Conservation (phyloP, 1,140 invertebrate genomes). For the Temnothorax nylanderi region DNA sequence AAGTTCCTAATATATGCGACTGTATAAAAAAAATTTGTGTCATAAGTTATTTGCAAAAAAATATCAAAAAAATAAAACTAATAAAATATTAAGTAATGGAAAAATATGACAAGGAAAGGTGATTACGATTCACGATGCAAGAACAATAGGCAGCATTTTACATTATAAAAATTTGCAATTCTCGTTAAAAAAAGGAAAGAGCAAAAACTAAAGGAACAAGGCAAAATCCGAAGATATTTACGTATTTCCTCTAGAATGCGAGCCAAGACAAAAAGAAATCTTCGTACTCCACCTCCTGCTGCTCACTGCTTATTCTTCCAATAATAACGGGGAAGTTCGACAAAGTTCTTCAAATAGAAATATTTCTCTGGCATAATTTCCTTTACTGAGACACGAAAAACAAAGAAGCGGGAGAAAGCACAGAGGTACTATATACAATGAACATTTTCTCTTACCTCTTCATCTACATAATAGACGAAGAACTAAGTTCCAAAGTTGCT, state of each 20-base stretch:
- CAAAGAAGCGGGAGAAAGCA: background rate
- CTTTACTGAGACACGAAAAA: background rate
- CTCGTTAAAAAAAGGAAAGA: background rate
- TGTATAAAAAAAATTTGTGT: background rate
- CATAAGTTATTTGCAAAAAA: background rate
- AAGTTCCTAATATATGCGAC: background rate
- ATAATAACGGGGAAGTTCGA: constrained; percentile 32
- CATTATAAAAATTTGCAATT: background rate
- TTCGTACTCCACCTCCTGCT: background rate
- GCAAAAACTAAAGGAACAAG: background rate
- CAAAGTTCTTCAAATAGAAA: constrained; percentile 40
- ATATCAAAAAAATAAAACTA: background rate
- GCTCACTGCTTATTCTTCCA: background rate
- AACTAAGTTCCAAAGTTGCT: background rate
- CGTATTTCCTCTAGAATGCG: constrained; percentile 1
- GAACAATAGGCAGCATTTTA: background rate
- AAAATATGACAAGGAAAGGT: background rate
- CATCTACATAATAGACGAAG: background rate
- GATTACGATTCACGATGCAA: background rate
- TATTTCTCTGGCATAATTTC: constrained; percentile 36
- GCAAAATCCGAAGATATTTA: background rate
- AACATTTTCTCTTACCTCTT: constrained; percentile 40
- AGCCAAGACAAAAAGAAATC: background rate
- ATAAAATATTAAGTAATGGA: background rate
- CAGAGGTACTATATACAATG: constrained; percentile 10